A percentile compares a stretch with the other conserved stretches of the same genome.
phyloP scores from a whole-genome alignment of 2,888 invertebrate species.

The Notodonta ziczac region DNA sequence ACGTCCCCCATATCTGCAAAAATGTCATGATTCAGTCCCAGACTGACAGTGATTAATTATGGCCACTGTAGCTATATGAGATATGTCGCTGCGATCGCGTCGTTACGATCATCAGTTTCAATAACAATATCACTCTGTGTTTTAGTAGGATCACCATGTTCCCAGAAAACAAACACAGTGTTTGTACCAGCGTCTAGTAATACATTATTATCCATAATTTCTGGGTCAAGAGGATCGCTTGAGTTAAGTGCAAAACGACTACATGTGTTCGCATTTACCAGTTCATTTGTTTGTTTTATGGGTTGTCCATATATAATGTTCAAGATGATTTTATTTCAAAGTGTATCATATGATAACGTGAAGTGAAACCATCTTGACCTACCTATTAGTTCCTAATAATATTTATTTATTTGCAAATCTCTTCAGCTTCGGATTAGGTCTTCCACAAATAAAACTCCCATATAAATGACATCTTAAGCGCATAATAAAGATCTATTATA shows the following conservation, averaged over 20 bases:
- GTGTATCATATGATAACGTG: no score
- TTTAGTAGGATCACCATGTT: background rate
- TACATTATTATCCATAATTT: background rate
- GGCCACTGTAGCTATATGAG: background rate
- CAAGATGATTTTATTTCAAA: background rate
- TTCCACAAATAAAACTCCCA: conserved; percentile 17
- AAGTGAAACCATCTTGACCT: background rate
- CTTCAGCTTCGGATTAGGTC: background rate
- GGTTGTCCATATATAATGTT: background rate
- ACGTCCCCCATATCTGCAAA: background rate
- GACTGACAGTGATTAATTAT: conserved; percentile 1
- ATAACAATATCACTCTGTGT: background rate
- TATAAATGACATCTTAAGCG: conserved; percentile 33
- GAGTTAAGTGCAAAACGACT: background rate
- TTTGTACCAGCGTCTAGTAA: background rate
- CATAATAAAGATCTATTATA: conserved; percentile 50
- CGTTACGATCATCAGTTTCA: background rate
- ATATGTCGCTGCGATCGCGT: background rate
- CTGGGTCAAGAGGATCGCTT: background rate
- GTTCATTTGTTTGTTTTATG: background rate
- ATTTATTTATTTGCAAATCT: background rate
- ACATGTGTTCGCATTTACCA: background rate
- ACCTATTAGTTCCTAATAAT: background rate
- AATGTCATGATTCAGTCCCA: conserved; percentile 1
- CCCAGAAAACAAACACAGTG: background rate